Base-by-base conservation (phyloP, 1,140 invertebrate genomes). In the Sitophilus oryzae region DNA sequence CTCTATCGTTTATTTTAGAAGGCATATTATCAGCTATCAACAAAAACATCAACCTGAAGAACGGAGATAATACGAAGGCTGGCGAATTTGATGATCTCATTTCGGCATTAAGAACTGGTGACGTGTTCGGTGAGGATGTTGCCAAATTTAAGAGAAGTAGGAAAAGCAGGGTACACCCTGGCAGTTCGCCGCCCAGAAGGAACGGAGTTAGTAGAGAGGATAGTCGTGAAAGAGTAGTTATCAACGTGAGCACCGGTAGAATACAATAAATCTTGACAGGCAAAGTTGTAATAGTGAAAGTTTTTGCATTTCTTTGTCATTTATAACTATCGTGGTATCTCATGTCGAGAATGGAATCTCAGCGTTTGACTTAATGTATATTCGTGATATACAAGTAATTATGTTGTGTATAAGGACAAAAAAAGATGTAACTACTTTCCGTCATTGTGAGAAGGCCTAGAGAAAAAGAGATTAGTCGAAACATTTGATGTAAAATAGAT, bases 41-140 rank as follows among this genome's bases (percentile, higher is more conserved):
- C 51, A 76, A 74, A 74, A 79, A 47, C 56, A 62, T 64, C 46
- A 68, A 52, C 56, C 56, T 64, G 52, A 71, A 64, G 58, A 71
- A 66, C 36, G 62, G 60, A 16, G 62, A 60, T 48, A 66, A 70
- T 19, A 75, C 78, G 46, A 82, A 83, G 53, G 86, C 91, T 64
- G 88, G 89, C 52, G 95, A 98, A 75, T 98, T 98, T 75, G 95
- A 98, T 70, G 93, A 97, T 73, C 75, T 98, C 22, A 98, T 98
- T 65, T 96, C 92, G 2, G 95, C 95, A 0, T 73, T 98, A 14
- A 76, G 94, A 64, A 96, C 93, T 0, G 96, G 95, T 0, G 95
- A 98, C 69, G 93, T 98, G 0, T 98, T 98, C 70, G 93, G 93
- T 0, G 94, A 98, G 70, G 94, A 98, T 69, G 90, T 97, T 57